Evolutionary conservation across 2,797 vertebrate species (phyloP).

Genomic region (Syndactyla subalaris): DNA sequence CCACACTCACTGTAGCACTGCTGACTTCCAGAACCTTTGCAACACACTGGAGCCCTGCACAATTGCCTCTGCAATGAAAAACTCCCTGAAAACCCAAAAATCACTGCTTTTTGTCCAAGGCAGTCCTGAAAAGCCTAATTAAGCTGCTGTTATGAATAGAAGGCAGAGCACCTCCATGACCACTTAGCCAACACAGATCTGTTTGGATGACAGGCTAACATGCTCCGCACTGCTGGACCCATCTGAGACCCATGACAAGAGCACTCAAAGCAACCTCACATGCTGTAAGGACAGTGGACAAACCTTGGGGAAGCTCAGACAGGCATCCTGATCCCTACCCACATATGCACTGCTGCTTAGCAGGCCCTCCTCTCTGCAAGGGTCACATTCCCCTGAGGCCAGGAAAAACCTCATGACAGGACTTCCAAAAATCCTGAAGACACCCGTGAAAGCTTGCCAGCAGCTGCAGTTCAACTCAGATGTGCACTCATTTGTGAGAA

Average conservation of each 20-base stretch:
- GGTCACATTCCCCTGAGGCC: background rate
- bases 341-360: rapidly evolving
- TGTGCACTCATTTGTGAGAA: background rate
- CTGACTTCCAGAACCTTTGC: background rate
- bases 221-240: background rate
- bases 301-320: background rate
- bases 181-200: background rate
- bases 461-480: background rate
- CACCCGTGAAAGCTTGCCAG: background rate
- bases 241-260: background rate
- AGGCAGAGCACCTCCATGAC: background rate
- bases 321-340: background rate
- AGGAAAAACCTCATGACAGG: background rate
- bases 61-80: background rate
- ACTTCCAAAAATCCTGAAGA: background rate
- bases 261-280: background rate
- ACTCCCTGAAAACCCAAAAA: background rate
- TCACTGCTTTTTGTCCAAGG: background rate
- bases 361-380: background rate
- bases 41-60: background rate
- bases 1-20: background rate
- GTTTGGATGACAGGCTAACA: background rate
- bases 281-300: rapidly evolving
- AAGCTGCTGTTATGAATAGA: background rate
- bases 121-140: background rate